Conservation (phyloP, 2,797 vertebrate species). For the Rousettus madagascariensis region DNA sequence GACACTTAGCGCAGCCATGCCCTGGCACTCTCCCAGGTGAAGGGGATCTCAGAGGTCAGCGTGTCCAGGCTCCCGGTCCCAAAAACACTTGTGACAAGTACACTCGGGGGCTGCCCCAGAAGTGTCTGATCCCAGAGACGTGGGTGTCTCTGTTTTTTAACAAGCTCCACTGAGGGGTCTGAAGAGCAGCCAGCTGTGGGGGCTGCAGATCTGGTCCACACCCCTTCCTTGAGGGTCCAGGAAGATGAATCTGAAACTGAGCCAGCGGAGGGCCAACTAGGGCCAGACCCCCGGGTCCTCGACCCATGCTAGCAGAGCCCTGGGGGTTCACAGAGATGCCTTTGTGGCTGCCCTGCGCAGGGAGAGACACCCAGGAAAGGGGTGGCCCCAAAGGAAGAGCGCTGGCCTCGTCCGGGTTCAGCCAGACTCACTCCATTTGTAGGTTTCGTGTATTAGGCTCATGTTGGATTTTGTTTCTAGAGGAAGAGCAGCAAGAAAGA, state of each 20-base stretch:
- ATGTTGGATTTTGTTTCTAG: background rate
- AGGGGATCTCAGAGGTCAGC: background rate
- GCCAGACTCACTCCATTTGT: background rate
- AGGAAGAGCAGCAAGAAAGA: background rate
- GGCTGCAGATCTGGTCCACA: background rate
- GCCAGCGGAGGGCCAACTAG: background rate
- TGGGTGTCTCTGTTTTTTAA: background rate
- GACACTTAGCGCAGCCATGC: background rate
- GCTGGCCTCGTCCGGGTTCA: background rate
- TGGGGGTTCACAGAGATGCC: too few species aligned
- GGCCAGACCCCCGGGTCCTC: background rate
- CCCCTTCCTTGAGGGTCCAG: background rate
- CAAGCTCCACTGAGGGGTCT: background rate
- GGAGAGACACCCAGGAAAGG: background rate
- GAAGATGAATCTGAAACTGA: background rate
- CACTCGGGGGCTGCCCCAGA: too few species aligned
- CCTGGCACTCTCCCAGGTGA: background rate
- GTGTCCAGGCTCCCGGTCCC: too few species aligned
- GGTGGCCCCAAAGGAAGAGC: rapidly evolving
- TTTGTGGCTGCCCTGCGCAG: background rate
- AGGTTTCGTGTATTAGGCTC: background rate
- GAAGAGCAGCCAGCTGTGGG: background rate
- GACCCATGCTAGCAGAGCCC: background rate
- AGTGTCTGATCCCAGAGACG: background rate
- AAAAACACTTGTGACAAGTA: background rate